A percentile compares a stretch with the other conserved stretches of the same genome.
Conservation (phyloP, 2,797 vertebrate genomes). For the Gallinago stenura region DNA sequence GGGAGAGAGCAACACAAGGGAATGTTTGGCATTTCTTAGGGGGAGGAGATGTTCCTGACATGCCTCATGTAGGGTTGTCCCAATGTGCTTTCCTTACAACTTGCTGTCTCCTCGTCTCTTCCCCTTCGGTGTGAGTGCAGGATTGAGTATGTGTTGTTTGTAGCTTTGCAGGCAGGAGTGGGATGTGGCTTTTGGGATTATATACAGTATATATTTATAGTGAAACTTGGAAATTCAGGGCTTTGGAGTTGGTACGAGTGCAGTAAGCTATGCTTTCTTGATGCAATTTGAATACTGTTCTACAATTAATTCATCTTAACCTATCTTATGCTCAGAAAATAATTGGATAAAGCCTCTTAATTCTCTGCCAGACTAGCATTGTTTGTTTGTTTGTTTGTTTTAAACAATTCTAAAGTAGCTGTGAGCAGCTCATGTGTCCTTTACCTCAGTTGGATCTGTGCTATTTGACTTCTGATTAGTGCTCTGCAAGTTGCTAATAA, state of each 20-base stretch:
- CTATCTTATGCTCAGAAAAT: neutral
- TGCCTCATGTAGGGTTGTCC: neutral
- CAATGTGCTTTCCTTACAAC: neutral
- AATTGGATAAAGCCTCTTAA: neutral
- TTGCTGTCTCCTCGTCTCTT: neutral
- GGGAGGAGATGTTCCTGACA: neutral
- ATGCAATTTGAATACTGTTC: neutral
- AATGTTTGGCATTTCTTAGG: neutral
- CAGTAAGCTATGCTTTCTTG: neutral
- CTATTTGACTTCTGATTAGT: neutral
- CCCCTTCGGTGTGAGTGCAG: neutral
- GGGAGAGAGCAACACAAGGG: neutral
- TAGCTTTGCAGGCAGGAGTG: neutral
- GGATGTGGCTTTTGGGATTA: neutral
- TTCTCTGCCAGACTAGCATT: neutral
- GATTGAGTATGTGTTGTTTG: neutral
- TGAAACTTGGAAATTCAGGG: neutral
- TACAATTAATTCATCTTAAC: neutral
- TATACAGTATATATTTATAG: neutral
- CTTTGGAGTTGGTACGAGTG: neutral
- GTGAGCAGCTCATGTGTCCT: neutral
- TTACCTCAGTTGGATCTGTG: neutral
- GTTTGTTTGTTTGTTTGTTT: neutral
- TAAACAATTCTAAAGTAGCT: neutral
- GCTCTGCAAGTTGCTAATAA: neutral